These are phyloP conservation scores for Anniella stebbinsi DNA, from an alignment of 2,797 vertebrate species.

Conservation along the genomic window DNA sequence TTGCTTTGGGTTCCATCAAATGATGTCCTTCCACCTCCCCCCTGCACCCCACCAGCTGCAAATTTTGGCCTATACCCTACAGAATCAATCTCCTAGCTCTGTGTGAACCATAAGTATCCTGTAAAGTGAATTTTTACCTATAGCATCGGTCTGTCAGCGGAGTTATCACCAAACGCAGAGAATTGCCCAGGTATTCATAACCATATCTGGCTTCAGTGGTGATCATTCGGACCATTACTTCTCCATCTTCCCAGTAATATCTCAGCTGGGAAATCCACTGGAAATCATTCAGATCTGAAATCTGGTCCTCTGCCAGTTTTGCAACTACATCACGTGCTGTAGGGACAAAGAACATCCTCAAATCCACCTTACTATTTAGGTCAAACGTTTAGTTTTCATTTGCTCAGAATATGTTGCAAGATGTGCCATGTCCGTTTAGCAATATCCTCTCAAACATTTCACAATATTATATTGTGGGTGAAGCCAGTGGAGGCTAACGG, in stretches of 20 bases:
- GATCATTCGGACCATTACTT: constrained; percentile 92
- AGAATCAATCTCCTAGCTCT: neutral
- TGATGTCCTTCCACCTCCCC: no score
- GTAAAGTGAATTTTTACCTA: constrained; percentile 78
- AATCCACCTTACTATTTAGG: neutral
- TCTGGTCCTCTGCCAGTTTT: constrained; percentile 81
- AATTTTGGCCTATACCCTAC: neutral
- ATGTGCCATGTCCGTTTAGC: neutral
- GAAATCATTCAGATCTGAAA: constrained; percentile 90
- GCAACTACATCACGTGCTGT: constrained; percentile 91
- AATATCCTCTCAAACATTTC: neutral
- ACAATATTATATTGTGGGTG: neutral
- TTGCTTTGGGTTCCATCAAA: no score
- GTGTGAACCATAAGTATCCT: neutral
- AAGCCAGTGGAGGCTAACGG: neutral
- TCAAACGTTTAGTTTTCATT: neutral
- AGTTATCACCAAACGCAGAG: constrained; percentile 90
- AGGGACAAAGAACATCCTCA: constrained; percentile 1
- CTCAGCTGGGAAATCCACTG: constrained; percentile 94
- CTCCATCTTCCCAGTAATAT: constrained; percentile 87
- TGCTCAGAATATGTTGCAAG: constrained; percentile 4
- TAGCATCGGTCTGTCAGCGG: constrained; percentile 95
- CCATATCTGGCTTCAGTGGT: constrained; percentile 91
- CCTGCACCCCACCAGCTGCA: neutral
- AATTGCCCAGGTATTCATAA: constrained; percentile 96